phyloP scores from a whole-genome alignment of 1,140 invertebrate species.

The Meloidogyne floridensis region DNA sequence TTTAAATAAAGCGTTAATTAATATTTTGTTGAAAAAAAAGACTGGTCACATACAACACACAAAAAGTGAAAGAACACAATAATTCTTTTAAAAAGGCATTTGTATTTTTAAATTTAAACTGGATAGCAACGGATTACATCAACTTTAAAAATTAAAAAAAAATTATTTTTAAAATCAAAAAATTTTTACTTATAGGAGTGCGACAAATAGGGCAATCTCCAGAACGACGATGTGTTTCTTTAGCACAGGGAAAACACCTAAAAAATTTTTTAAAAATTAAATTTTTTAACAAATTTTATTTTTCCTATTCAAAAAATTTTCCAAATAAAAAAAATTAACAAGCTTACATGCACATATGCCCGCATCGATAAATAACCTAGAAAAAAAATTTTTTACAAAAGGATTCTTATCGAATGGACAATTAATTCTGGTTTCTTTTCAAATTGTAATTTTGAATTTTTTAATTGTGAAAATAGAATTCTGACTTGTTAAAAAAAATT shows the following conservation, averaged over 20 bases:
- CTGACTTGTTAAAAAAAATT: too few species aligned
- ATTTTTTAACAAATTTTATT: background rate
- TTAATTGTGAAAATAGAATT: too few species aligned
- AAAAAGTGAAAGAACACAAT: background rate
- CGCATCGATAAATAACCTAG: constrained; percentile 32
- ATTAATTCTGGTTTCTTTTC: too few species aligned
- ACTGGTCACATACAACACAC: background rate
- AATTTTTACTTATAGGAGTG: constrained; percentile 35
- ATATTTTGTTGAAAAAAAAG: background rate
- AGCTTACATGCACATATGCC: constrained; percentile 41
- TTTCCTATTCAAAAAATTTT: too few species aligned
- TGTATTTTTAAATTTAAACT: background rate
- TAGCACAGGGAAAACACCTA: constrained; percentile 41
- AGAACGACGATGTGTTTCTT: constrained; percentile 41
- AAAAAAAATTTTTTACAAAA: background rate
- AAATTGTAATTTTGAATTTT: too few species aligned
- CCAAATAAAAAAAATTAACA: too few species aligned
- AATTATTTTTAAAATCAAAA: background rate
- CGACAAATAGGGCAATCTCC: constrained; percentile 45
- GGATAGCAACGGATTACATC: constrained; percentile 35
- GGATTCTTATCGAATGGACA: too few species aligned
- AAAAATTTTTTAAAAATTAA: background rate
- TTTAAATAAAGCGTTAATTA: too few species aligned
- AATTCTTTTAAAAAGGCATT: background rate
- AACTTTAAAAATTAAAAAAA: background rate